A percentile compares a stretch with the other conserved stretches of the same genome.
Evolutionary conservation across 2,113 vertebrate genomes (phyloP).

Genomic region (Myotis davidii): DNA sequence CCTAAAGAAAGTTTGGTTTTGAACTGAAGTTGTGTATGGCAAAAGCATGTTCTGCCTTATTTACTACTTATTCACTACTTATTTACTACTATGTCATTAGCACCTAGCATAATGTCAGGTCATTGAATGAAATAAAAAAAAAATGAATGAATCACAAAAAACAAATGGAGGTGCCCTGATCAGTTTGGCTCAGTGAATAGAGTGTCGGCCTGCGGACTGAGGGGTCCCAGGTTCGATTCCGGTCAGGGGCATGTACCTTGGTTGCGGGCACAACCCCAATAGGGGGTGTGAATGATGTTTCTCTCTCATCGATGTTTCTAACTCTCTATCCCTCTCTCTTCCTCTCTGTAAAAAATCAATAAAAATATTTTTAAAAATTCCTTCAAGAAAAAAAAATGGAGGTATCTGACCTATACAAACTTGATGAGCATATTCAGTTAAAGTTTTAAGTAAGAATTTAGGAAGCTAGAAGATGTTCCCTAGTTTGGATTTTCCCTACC

Average conservation of each 20-base stretch:
- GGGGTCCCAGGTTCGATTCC: too few relatives aligned
- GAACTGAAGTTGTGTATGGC: background rate
- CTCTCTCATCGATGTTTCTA: too few relatives aligned
- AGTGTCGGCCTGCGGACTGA: too few relatives aligned
- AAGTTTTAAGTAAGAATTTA: conserved; percentile 33
- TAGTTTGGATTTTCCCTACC: background rate
- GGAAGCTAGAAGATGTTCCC: background rate
- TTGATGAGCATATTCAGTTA: background rate
- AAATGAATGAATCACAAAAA: background rate
- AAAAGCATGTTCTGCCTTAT: background rate
- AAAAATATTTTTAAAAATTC: too few relatives aligned
- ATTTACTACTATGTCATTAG: background rate
- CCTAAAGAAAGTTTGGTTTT: background rate
- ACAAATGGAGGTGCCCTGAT: background rate
- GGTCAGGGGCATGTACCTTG: too few relatives aligned
- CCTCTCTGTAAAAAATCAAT: too few relatives aligned
- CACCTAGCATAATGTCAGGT: background rate
- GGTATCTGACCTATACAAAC: background rate
- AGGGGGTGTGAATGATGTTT: too few relatives aligned
- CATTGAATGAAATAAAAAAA: background rate
- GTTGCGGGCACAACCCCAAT: too few relatives aligned
- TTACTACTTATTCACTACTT: background rate
- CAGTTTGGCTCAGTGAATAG: too few relatives aligned
- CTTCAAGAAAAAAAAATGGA: background rate
- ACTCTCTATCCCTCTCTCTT: too few relatives aligned